phyloP scores from a whole-genome alignment of 1,140 invertebrate genomes.

The Epicauta chinensis region DNA sequence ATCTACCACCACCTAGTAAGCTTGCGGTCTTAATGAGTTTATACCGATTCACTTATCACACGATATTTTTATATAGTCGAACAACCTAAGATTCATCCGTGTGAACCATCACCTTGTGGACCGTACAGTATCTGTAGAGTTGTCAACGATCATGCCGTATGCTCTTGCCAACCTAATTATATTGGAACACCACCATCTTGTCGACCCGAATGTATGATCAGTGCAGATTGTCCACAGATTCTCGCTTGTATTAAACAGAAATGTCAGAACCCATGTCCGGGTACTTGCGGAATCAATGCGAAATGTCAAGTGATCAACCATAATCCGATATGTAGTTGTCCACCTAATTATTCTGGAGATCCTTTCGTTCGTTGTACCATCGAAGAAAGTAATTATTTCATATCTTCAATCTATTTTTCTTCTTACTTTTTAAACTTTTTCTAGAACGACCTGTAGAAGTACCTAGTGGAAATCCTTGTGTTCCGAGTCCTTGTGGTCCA shows the following conservation, averaged over 20 bases:
- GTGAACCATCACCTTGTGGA: slow-evolving; percentile 61
- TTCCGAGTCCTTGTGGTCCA: slow-evolving; percentile 72
- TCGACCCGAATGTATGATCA: slow-evolving; percentile 67
- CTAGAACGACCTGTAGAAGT: slow-evolving; percentile 43
- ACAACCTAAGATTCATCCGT: slow-evolving; percentile 51
- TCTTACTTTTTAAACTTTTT: slow-evolving; percentile 34
- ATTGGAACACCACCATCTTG: slow-evolving; percentile 64
- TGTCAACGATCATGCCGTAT: slow-evolving; percentile 59
- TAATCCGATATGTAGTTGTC: slow-evolving; percentile 70
- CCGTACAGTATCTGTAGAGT: slow-evolving; percentile 64
- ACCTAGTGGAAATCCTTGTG: slow-evolving; percentile 55
- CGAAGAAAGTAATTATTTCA: slow-evolving; percentile 49
- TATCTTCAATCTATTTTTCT: slow-evolving; percentile 13
- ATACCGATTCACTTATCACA: slow-evolving; percentile 20
- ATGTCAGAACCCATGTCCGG: slow-evolving; percentile 69
- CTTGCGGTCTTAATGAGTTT: slow-evolving; percentile 10
- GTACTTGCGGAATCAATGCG: slow-evolving; percentile 67
- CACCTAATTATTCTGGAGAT: slow-evolving; percentile 61
- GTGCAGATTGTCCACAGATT: slow-evolving; percentile 64
- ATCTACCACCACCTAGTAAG: slow-evolving; percentile 51
- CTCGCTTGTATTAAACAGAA: slow-evolving; percentile 66
- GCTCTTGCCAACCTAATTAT: slow-evolving; percentile 61
- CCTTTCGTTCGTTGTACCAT: slow-evolving; percentile 62
- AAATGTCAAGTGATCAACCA: slow-evolving; percentile 69
- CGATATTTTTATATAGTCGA: slow-evolving; percentile 43